phyloP scores from a whole-genome alignment of 2,113 vertebrate species.

The Dendropsophus ebraccatus region DNA sequence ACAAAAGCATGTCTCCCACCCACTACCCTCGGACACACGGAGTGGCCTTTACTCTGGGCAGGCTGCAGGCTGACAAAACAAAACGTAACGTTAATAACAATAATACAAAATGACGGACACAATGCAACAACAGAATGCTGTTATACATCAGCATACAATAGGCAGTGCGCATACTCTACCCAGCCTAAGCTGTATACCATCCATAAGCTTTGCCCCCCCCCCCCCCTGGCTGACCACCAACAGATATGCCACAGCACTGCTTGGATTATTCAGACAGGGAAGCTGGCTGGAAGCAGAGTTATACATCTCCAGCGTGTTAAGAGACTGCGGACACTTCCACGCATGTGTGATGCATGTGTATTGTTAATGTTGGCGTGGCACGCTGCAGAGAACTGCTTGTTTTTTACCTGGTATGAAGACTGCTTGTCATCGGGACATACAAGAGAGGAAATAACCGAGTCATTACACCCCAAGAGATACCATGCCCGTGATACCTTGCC shows the following conservation, averaged over 20 bases:
- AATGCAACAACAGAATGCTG: neutral
- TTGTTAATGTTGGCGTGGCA: slow-evolving; percentile 18
- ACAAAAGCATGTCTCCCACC: slow-evolving; percentile 3
- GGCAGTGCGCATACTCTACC: neutral
- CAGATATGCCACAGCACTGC: neutral
- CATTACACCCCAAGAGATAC: neutral
- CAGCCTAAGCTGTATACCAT: no score
- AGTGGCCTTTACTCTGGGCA: slow-evolving; percentile 36
- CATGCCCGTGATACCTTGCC: no score
- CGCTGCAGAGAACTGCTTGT: slow-evolving; percentile 43
- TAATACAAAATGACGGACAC: slow-evolving; percentile 4
- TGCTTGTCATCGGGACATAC: slow-evolving; percentile 67
- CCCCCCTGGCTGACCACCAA: neutral
- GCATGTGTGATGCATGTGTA: neutral
- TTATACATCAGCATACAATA: neutral
- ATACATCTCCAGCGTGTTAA: neutral
- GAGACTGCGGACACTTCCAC: neutral
- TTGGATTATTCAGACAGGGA: neutral
- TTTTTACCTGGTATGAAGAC: slow-evolving; percentile 85
- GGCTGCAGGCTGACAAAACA: slow-evolving; percentile 49
- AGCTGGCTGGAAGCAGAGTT: slow-evolving; percentile 21
- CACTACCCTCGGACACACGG: slow-evolving; percentile 50
- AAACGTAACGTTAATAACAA: slow-evolving; percentile 47
- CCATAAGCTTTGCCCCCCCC: no score
- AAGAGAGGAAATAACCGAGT: slow-evolving; percentile 65